phyloP scores from a whole-genome alignment of 2,113 vertebrate species.

The Solea solea region DNA sequence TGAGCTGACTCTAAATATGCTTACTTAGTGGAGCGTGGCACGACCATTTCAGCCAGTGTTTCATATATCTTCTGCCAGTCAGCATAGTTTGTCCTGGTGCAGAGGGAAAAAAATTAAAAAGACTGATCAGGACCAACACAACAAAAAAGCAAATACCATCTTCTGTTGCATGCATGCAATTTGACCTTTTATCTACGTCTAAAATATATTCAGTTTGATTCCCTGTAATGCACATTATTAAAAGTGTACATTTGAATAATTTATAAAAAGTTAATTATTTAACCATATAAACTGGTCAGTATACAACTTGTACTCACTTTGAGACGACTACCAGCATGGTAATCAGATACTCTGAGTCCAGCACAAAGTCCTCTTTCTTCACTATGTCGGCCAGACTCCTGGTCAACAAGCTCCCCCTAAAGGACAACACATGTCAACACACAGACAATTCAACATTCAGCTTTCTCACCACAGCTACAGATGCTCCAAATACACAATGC shows the following conservation, averaged over 20 bases:
- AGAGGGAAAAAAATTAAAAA: constrained; percentile 7
- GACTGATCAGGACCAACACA: background rate
- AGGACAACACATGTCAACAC: background rate
- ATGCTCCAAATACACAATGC: background rate
- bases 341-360: constrained; percentile 97
- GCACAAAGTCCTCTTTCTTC: constrained; percentile 98
- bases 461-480: background rate
- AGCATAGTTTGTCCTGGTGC: constrained; percentile 84
- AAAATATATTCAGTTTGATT: constrained; percentile 1
- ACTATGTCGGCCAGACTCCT: constrained; percentile 97
- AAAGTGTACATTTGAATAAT: background rate
- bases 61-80: constrained; percentile 99
- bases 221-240: background rate
- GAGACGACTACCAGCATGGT: constrained; percentile 97
- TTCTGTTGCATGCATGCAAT: background rate
- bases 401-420: constrained; percentile 95
- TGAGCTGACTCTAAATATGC: constrained; percentile 28
- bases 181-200: background rate
- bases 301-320: constrained; percentile 85
- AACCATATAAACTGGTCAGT: background rate
- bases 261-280: background rate
- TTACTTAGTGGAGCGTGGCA: constrained; percentile 98
- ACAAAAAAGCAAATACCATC: background rate
- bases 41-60: constrained; percentile 96
- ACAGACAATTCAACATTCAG: background rate